Evolutionary conservation across 2,797 vertebrate genomes (phyloP), one percentile per base, ranked within the genome.

Genomic region (Macropodus opercularis): DNA sequence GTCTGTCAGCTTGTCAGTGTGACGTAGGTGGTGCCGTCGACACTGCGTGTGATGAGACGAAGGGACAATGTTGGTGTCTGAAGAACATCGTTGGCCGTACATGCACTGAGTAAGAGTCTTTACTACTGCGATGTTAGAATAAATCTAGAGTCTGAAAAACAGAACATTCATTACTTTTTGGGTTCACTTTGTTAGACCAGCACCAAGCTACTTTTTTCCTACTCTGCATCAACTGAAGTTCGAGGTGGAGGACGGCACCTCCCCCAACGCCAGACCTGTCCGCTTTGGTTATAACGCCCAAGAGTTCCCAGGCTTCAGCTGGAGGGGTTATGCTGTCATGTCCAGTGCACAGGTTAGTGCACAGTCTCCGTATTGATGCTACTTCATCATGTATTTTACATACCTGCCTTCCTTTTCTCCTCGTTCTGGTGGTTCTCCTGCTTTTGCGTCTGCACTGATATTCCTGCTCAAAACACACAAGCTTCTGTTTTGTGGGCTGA

Each of bases 261-360:
- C 91, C 0, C 87, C 90, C 17, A 80, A 85, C 3, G 92, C 94
- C 77, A 89, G 82, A 75, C 80, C 84, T 4, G 86, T 96, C 22
- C 93, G 92, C 0, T 98, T 99, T 74, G 94, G 95, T 51, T 98
- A 93, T 34, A 77, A 94, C 75, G 79, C 89, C n/a, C 67, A 62
- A 67, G 91, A 93, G 74, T 98, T 98, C 83, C 95, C 94, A 44
- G 61, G 60, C 32, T 98, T 96, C 82, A 97, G 96, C 62, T 98
- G 97, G 97, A 92, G 93, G 80, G 96, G 97, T 36, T 99, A 98
- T 19, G 94, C 92, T 14, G 85, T 72, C 35, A 95, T 99, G 92
- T 95, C 94, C 19, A 73, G 91, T 0, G 77, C 94, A 52, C 96
- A 99, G 90, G 97, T 98, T 84, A 19, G 89, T 83, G 54, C 79